These are phyloP conservation scores for Distichodus sexfasciatus DNA, from an alignment of 2,797 vertebrate genomes.

Conservation along the genomic window DNA sequence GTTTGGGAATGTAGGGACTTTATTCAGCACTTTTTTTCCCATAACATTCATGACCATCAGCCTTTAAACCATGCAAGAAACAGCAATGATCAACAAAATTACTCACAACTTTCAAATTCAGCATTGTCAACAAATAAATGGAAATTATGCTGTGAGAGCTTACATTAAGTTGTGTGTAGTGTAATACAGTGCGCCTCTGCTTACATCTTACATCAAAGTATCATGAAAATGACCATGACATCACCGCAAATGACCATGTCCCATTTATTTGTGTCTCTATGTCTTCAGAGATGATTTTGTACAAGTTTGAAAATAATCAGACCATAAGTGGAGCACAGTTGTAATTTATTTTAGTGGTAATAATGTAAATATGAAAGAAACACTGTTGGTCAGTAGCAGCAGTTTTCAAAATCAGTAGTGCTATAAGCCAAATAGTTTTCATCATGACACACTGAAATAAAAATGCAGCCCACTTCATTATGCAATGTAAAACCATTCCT, in stretches of 20 bases:
- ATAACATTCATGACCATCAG: not conserved
- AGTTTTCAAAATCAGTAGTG: conserved; percentile 4
- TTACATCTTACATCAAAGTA: not conserved
- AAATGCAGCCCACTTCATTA: not conserved
- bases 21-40: conserved; percentile 31
- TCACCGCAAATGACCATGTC: not conserved
- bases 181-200: not conserved
- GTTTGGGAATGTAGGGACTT: conserved; percentile 16
- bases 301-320: not conserved
- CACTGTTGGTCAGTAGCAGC: not conserved
- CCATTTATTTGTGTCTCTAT: too few species aligned
- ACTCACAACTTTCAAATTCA: not conserved
- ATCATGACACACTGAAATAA: not conserved
- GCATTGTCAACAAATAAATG: not conserved
- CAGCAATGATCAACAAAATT: not conserved
- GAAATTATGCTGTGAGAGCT: not conserved
- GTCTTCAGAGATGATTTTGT: too few species aligned
- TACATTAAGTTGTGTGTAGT: not conserved
- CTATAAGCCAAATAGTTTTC: not conserved
- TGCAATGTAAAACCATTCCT: not conserved
- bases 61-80: not conserved
- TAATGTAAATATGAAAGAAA: not conserved
- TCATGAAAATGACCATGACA: not conserved
- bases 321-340: not conserved
- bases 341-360: not conserved